phyloP scores from a whole-genome alignment of 1,140 invertebrate species.

The Bathynomus jamesi region DNA sequence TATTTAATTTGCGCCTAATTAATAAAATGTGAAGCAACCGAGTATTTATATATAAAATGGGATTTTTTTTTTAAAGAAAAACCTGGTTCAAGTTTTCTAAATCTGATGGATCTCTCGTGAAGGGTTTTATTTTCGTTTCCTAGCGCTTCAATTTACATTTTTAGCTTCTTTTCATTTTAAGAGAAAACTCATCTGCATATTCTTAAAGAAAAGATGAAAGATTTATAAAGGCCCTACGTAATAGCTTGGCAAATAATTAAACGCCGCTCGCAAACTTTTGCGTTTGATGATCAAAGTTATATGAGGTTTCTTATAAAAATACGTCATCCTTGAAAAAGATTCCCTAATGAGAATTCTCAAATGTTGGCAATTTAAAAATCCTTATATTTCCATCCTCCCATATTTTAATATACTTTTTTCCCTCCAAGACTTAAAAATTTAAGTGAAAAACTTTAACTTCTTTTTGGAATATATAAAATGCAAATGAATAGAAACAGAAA shows the following conservation, averaged over 20 bases:
- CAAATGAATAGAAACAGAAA: too few species aligned
- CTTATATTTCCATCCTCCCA: not conserved
- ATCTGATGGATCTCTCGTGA: not conserved
- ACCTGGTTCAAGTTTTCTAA: not conserved
- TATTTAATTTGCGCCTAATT: not conserved
- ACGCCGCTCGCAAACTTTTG: slow-evolving; percentile 33
- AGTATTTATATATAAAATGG: not conserved
- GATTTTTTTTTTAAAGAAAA: not conserved
- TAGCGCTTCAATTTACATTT: slow-evolving; percentile 1
- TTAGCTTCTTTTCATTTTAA: not conserved
- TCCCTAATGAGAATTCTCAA: slow-evolving; percentile 34
- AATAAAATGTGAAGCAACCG: not conserved
- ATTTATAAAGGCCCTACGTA: slow-evolving; percentile 9
- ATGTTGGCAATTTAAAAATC: slow-evolving; percentile 12
- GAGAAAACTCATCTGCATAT: not conserved
- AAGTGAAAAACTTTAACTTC: too few species aligned
- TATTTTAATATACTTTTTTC: not conserved
- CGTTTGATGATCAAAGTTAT: slow-evolving; percentile 36
- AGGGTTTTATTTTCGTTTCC: not conserved
- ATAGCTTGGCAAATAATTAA: slow-evolving; percentile 34
- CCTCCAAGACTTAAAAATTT: too few species aligned
- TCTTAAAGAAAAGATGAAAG: not conserved
- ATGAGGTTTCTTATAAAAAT: slow-evolving; percentile 35
- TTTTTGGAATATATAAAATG: too few species aligned
- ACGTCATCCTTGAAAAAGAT: slow-evolving; percentile 26